phyloP scores from a whole-genome alignment of 2,888 invertebrate genomes.

The Cephus pulcher region DNA sequence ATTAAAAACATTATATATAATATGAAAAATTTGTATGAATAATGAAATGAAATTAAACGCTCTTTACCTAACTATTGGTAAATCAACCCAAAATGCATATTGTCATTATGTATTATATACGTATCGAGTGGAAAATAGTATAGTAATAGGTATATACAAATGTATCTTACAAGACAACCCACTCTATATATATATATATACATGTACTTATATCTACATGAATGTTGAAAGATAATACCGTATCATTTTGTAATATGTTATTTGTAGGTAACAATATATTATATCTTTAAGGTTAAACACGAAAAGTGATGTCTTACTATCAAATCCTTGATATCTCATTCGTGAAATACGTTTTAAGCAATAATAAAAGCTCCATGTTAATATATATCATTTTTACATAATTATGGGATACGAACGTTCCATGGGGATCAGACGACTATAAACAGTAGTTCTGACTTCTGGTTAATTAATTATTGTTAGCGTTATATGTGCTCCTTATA shows the following conservation, averaged over 20 bases:
- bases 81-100: not conserved
- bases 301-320: not conserved
- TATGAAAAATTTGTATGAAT: not conserved
- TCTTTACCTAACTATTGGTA: not conserved
- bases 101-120: not conserved
- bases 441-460: not conserved
- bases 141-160: not conserved
- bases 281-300: not conserved
- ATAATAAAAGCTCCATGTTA: not conserved
- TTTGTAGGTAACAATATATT: not conserved
- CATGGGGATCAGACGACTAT: not conserved
- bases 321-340: not conserved
- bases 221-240: not conserved
- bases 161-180: too few relatives aligned
- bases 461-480: not conserved
- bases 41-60: not conserved
- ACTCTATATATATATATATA: not conserved
- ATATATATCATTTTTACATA: not conserved
- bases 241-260: not conserved
- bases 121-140: not conserved
- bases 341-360: not conserved
- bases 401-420: not conserved
- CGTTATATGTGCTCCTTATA: not conserved
- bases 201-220: not conserved
- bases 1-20: not conserved